Percentiles rank a stretch among this genome's conserved stretches.
phyloP scores from a whole-genome alignment of 2,113 vertebrate genomes.

The Malurus alboscapulatus region DNA sequence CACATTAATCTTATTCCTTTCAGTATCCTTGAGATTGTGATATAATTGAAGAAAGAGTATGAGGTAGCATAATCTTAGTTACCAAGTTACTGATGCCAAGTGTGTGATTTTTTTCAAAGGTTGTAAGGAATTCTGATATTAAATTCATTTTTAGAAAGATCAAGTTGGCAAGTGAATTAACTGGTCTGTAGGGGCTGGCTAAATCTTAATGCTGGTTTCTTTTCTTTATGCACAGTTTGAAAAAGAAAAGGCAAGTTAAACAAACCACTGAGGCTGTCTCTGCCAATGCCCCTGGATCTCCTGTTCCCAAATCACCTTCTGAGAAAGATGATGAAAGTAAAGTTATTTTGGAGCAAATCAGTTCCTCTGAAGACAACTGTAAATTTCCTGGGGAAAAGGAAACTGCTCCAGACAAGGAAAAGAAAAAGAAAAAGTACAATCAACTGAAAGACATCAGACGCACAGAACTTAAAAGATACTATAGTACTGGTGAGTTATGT shows the following conservation, averaged over 20 bases:
- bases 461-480: constrained; percentile 79
- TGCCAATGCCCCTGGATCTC: constrained; percentile 33
- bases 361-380: constrained; percentile 67
- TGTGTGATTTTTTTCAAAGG: background rate
- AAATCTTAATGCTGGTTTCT: background rate
- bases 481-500: constrained; percentile 66
- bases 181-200: background rate
- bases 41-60: background rate
- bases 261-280: constrained; percentile 69
- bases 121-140: background rate
- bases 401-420: constrained; percentile 70
- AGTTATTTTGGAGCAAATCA: constrained; percentile 68
- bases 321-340: constrained; percentile 71
- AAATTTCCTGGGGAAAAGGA: constrained; percentile 67
- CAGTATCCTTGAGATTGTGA: background rate
- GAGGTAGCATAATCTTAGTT: background rate
- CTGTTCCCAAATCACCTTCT: constrained; percentile 48
- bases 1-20: too few relatives aligned
- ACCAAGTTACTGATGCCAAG: background rate
- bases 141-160: background rate
- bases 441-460: constrained; percentile 78
- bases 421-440: constrained; percentile 77
- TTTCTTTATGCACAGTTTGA: constrained; percentile 66
- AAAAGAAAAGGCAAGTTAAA: constrained; percentile 79
- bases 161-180: background rate